Conservation (phyloP, 2,113 vertebrate genomes). For the Bujurquina vittata region DNA sequence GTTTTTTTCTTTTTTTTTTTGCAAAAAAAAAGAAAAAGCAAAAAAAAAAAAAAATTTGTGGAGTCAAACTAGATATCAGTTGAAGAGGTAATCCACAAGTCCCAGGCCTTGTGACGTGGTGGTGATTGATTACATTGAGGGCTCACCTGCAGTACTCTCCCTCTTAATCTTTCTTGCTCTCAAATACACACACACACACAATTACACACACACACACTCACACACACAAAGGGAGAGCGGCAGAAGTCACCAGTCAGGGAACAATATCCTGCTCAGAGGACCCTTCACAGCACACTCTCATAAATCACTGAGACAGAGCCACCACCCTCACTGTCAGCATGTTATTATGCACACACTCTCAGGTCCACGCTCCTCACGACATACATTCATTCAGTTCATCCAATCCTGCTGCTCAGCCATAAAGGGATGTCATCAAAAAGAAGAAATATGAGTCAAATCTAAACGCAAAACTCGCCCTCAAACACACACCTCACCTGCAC, state of each 20-base stretch:
- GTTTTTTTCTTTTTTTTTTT: no score
- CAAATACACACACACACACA: conserved; percentile 52
- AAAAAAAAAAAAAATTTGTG: conserved; percentile 39
- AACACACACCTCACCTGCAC: conserved; percentile 51
- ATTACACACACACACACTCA: conserved; percentile 33
- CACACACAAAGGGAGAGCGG: conserved; percentile 60
- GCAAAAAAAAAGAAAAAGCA: conserved; percentile 46
- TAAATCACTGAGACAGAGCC: conserved; percentile 85
- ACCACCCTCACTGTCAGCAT: conserved; percentile 80
- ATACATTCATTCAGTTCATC: conserved; percentile 52
- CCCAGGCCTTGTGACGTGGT: conserved; percentile 60
- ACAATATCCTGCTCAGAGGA: conserved; percentile 85
- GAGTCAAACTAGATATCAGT: conserved; percentile 63
- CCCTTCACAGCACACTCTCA: conserved; percentile 81
- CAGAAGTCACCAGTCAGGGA: conserved; percentile 83
- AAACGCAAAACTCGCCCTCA: conserved; percentile 29
- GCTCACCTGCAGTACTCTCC: conserved; percentile 77
- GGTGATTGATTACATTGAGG: conserved; percentile 80
- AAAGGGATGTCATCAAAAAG: conserved; percentile 48
- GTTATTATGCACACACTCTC: conserved; percentile 64
- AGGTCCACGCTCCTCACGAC: conserved; percentile 46
- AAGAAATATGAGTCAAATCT: conserved; percentile 55
- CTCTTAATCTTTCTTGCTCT: conserved; percentile 70
- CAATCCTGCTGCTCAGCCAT: conserved; percentile 18
- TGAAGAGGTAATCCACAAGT: conserved; percentile 69